Base-by-base conservation (phyloP, 2,888 invertebrate species). In the Pollenia labialis region DNA sequence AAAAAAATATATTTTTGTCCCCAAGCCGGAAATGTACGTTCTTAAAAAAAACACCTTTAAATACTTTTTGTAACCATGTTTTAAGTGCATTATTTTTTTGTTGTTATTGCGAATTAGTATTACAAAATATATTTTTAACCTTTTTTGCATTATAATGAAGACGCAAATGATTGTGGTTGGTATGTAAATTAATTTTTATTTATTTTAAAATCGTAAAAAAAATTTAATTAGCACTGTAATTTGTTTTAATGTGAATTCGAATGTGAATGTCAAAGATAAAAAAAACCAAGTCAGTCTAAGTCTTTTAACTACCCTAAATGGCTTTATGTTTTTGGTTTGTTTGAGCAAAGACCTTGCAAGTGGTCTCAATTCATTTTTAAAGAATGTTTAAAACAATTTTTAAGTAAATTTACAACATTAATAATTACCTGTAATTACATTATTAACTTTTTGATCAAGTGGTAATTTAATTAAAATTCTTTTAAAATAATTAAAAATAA, bases 61-160 rank as follows among this genome's bases (percentile, higher is more conserved):
- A 46, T n/a, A 32, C 62, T 64, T 75, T 52, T 18, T 23, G 23
- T 23, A 75, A 52, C 42, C n/a, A 66, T 6, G 40, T 40, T 54
- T 64, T 46, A 74, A 56, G 50, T 50, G 23, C 50, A 64, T 54
- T 75, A 52, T 46, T 56, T 74, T 40, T 7, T 8, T 75, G 8
- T 23, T 23, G 12, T 40, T 18, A 40, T 48, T 18, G 46, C 11
- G 32, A 32, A 32, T 32, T 32, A 56, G 66, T 46, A 40, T 54
- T 62, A 80, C 10, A 56, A 48, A 52, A 76, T 64, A 23, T 76
- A 76, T 76, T 76, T 76, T 52, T 76, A 76, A 76, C 12, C 14
- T 52, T 76, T 64, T 64, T n/a, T 44, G 64, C 68, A 50, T 77
- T 18, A 46, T 18, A 77, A 69, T 68, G 50, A 18, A 12, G 7